Base-by-base conservation (phyloP, 2,888 invertebrate species). In the Mesopsocus fuscifrons region DNA sequence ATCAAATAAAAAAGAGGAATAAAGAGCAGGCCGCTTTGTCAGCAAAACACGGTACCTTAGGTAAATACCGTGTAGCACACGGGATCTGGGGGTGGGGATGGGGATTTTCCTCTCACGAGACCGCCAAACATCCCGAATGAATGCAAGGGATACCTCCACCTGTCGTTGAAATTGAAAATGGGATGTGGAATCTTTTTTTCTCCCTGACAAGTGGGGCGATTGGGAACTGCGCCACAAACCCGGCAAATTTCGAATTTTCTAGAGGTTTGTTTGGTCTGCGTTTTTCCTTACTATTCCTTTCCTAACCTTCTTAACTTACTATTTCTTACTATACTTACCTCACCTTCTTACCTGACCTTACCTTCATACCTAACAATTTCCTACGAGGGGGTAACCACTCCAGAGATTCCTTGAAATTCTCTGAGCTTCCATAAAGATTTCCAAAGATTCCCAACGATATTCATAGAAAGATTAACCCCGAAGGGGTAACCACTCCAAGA, bases 81-180 rank as follows among this genome's bases (percentile, higher is more conserved):
- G 38, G 17, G 5, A 20, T 18, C n/a, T 13, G 17, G n/a, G n/a
- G 13, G n/a, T 38, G n/a, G 38, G n/a, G 18, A 11, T 38, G 22
- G 47, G 48, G 57, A 59, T 55, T 59, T 54, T 60, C 60, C 52
- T 57, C 58, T 49, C 57, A 55, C 41, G 60, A 55, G 41, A 52
- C 52, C 17, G 54, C 48, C 49, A 60, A 54, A 54, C 60, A 59
- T 48, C 59, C 60, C 50, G 38, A 17, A 38, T 38, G n/a, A 38
- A 38, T 38, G 38, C 38, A 38, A 38, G 20, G 20, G 38, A 38
- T 38, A 38, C 38, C 20, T 38, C 21, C 38, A 38, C 38, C 38
- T 38, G 38, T 38, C 38, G 38, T 38, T 21, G 38, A 38, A 38
- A 38, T 38, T 38, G 38, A 38, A 38, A 38, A 38, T 38, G 38